phyloP scores from a whole-genome alignment of 2,797 vertebrate species.

The Prionace glauca region DNA sequence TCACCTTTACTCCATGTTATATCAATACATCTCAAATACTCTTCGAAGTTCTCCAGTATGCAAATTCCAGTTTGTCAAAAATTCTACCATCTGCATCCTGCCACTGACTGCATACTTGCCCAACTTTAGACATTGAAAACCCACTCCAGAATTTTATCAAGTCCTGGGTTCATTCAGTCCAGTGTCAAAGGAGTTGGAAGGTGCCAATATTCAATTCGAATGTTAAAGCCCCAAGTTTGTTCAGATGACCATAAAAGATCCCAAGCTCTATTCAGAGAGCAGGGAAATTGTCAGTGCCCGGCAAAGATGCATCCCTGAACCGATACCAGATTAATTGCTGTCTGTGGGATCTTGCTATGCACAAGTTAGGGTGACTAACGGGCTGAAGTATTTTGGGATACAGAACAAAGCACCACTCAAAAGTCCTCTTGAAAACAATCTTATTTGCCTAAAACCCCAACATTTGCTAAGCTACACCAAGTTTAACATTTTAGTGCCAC shows the following conservation, averaged over 20 bases:
- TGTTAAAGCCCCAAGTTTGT: neutral
- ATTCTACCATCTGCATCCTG: neutral
- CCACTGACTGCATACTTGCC: neutral
- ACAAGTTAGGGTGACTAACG: neutral
- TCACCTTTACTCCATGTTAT: neutral
- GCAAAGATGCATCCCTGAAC: neutral
- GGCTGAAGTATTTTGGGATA: neutral
- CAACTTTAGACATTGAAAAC: neutral
- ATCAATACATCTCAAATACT: neutral
- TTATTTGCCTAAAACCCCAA: neutral
- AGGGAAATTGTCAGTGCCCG: neutral
- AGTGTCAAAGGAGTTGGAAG: neutral
- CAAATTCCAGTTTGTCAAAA: neutral
- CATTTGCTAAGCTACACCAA: neutral
- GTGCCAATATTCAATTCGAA: neutral
- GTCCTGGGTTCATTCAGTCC: neutral
- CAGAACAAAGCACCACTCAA: neutral
- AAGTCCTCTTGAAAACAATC: neutral
- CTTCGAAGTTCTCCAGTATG: neutral
- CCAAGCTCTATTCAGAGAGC: neutral
- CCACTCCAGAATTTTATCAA: neutral
- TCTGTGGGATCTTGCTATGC: neutral
- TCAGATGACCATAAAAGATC: neutral
- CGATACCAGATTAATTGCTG: neutral
- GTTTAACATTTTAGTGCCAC: too few species aligned